Base-by-base conservation (phyloP, 1,140 invertebrate species). In the Caenorhabditis tropicalis region DNA sequence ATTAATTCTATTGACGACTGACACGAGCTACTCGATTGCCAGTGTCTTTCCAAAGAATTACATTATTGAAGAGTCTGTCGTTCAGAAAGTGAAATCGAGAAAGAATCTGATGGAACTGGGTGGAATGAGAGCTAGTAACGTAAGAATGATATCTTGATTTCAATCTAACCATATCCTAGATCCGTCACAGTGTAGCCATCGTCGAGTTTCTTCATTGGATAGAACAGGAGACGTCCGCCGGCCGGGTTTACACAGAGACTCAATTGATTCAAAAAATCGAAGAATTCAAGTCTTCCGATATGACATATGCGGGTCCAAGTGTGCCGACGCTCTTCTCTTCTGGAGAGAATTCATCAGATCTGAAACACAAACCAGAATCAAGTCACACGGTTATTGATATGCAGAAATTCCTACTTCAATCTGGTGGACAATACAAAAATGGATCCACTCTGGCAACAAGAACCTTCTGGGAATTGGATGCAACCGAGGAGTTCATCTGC, bases 131-230 rank as follows among this genome's bases (percentile, higher is more conserved):
- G 93, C 94, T 65, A 94, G 95, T 39, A 96, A 98, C 92, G 93
- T 94, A 53, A 83, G 81, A 65, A 89, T n/a, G n/a, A n/a, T n/a
- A n/a, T n/a, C 12, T 29, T 9, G 1, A 60, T 12, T 10, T 56
- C n/a, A n/a, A n/a, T 15, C 19, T 65, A 46, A 46, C 86, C 82
- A 24, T 53, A 39, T 82, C 90, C 81, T 79, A 91, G 89, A 86
- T 91, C 29, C 85, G 89, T 84, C 97, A 99, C 92, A 96, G 94
- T 7, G 94, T 95, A 15, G 96, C 97, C 0, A 92, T 99, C 9
- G 95, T 96, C 87, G 94, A 95, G 88, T 98, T 96, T 91, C 95
- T 98, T 91, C 93, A 94, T 16, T 99, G 97, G 98, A 92, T 99
- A 0, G 96, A 98, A 89, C 93, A 85, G 9, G 85, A 91, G 53